Conservation (phyloP, 2,888 invertebrate species). For the Steinernema carpocapsae region DNA sequence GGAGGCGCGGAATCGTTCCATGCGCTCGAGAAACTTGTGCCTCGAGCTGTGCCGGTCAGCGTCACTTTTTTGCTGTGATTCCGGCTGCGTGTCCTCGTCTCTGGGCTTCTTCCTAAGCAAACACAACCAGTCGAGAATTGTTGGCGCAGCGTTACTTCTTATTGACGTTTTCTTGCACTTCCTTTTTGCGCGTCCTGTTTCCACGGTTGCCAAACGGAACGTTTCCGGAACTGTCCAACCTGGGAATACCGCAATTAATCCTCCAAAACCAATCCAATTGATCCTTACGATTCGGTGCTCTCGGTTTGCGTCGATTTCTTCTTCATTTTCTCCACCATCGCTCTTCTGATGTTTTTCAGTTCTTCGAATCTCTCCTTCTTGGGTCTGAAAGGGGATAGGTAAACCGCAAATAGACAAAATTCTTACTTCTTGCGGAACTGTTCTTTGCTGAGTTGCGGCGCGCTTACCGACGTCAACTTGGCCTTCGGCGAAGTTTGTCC, state of each 20-base stretch:
- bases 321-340: not conserved
- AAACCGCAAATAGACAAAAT: too few species aligned
- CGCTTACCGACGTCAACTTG: not conserved
- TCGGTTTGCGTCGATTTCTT: too few species aligned
- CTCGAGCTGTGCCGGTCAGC: not conserved
- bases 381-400: not conserved
- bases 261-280: too few species aligned
- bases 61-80: not conserved
- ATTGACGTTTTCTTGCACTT: not conserved
- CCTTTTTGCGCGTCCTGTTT: not conserved
- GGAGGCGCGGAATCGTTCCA: not conserved
- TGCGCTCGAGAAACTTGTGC: not conserved
- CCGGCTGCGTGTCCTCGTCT: not conserved
- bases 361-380: slow-evolving; percentile 13
- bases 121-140: not conserved
- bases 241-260: too few species aligned
- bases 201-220: too few species aligned
- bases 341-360: not conserved
- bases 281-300: too few species aligned
- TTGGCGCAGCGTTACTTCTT: not conserved
- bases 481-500: not conserved
- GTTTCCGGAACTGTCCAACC: too few species aligned
- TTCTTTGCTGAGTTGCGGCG: not conserved
- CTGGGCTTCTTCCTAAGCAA: not conserved
- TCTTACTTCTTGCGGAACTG: slow-evolving; percentile 1